Evolutionary conservation across 2,113 vertebrate genomes (phyloP), one percentile per base, ranked within the genome.

Genomic region (Alectura lathami): DNA sequence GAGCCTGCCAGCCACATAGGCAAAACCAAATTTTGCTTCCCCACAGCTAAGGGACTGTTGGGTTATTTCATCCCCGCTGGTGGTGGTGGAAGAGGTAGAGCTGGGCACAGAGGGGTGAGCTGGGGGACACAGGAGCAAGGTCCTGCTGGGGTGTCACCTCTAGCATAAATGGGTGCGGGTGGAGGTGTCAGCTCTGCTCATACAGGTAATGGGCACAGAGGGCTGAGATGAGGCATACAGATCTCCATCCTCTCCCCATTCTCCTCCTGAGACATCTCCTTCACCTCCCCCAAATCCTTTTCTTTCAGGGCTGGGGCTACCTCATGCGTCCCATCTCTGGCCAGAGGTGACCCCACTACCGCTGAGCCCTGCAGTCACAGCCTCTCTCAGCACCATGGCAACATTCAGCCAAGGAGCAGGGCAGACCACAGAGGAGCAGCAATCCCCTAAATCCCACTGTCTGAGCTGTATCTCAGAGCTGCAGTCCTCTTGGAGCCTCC

Each of bases 1-100:
- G 30, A 86, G 45, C 45, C 32, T 53, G 54, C 60, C 0, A 0
- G 24, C 32, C 36, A 13, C 0, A 0, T 7, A 10, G 24, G 30
- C 13, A 70, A 11, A 12, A 21, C 56, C 21, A 20, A 36, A 30
- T 59, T 86, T 47, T 66, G 3, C 50, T 51, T 63, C 6, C 34
- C 48, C 59, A 67, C 22, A 88, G 38, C 22, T 23, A 53, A 73
- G 54, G 50, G 53, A 36, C 7, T 21, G 32, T 9, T 7, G 17
- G 11, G 29, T 83, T 32, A 3, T 6, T 7, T 15, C 22, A 2
- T 5, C 51, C 6, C 3, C 5, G 23, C 1, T 47, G 50, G 45
- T 47, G 8, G 30, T 11, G 11, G 42, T 6, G 6, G 75, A 53
- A 62, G 60, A 57, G 9, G 36, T 54, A 27, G 53, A 4, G 11